These are phyloP conservation scores for Microcebus tavaratra DNA, from an alignment of 2,113 vertebrate species.

Conservation along the genomic window DNA sequence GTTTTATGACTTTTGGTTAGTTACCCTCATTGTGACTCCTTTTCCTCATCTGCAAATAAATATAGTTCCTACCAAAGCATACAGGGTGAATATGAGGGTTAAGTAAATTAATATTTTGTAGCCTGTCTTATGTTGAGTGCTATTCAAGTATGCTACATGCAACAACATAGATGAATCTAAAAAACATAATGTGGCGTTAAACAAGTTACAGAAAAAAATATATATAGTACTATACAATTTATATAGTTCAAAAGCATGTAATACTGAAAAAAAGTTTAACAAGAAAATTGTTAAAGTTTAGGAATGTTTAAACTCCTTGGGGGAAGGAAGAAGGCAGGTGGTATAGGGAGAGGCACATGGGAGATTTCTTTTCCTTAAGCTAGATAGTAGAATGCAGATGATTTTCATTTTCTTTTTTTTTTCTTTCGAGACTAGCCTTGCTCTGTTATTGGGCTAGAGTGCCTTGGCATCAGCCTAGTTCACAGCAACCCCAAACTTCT, in stretches of 20 bases:
- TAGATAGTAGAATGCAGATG: not conserved
- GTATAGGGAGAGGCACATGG: not conserved
- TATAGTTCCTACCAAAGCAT: not conserved
- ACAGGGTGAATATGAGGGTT: not conserved
- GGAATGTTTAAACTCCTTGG: not conserved
- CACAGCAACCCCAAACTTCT: too few relatives aligned
- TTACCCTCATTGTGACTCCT: not conserved
- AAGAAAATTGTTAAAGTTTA: conserved; percentile 36
- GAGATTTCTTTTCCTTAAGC: not conserved
- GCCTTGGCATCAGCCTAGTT: too few relatives aligned
- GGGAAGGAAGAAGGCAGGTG: not conserved
- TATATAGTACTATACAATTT: not conserved
- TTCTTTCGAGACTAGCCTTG: too few relatives aligned
- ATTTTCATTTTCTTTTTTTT: conserved; percentile 33
- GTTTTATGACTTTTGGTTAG: not conserved
- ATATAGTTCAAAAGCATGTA: not conserved
- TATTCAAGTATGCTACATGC: not conserved
- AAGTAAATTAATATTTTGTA: not conserved
- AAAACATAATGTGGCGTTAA: not conserved
- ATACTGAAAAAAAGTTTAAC: not conserved
- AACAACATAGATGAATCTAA: not conserved
- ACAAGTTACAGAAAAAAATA: conserved; percentile 15
- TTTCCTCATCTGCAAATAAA: not conserved
- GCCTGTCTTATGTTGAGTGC: not conserved
- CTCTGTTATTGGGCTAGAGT: too few relatives aligned